Evolutionary conservation across 2,113 vertebrate genomes (phyloP).

Genomic region (Sminthopsis crassicaudata): DNA sequence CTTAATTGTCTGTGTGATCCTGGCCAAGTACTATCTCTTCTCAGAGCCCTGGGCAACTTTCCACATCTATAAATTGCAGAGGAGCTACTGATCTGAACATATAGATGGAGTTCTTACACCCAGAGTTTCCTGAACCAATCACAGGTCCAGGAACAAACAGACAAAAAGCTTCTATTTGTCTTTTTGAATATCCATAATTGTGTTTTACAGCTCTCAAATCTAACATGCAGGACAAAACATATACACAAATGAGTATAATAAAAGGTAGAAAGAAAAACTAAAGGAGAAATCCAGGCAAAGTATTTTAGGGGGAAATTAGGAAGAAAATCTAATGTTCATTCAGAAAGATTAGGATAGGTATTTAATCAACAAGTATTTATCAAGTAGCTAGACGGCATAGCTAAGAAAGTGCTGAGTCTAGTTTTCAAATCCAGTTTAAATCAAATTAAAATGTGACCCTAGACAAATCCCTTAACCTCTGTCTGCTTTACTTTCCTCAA

Average conservation of each 20-base stretch:
- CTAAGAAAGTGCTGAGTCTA: too few species aligned
- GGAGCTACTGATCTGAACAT: not conserved
- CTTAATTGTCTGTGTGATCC: not conserved
- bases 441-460: not conserved
- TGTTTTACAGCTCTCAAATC: not conserved
- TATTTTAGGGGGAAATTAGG: not conserved
- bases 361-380: not conserved
- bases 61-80: not conserved
- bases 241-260: not conserved
- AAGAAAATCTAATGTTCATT: not conserved
- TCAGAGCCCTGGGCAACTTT: not conserved
- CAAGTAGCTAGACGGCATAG: not conserved
- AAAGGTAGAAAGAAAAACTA: not conserved
- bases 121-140: not conserved
- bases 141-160: not conserved
- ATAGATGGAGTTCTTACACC: not conserved
- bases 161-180: not conserved
- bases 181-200: not conserved
- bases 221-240: not conserved
- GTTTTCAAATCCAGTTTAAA: not conserved
- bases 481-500: not conserved
- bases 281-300: not conserved
- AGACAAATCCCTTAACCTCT: not conserved
- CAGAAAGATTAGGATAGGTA: not conserved
- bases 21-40: not conserved